These are phyloP conservation scores for Aplysia californica DNA, from an alignment of 1,140 invertebrate species.

Conservation along the genomic window DNA sequence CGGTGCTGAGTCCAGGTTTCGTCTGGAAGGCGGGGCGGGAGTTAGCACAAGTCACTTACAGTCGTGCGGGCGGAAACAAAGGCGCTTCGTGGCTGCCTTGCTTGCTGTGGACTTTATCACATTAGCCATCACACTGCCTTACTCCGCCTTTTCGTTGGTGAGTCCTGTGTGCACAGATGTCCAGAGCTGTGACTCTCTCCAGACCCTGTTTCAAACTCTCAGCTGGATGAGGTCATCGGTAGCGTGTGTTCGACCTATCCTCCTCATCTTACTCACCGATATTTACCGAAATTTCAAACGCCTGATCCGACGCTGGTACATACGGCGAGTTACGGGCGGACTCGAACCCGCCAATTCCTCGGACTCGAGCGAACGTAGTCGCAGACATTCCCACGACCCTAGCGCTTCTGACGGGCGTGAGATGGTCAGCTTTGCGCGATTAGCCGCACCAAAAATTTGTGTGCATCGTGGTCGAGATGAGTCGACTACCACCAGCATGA, in stretches of 20 bases:
- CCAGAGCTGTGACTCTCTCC: conserved; percentile 27
- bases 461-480: too few relatives aligned
- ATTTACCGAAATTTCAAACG: not conserved
- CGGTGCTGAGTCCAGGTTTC: not conserved
- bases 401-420: too few relatives aligned
- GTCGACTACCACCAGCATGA: too few relatives aligned
- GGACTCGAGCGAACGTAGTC: too few relatives aligned
- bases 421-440: too few relatives aligned
- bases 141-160: conserved; percentile 32
- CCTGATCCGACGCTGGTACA: not conserved
- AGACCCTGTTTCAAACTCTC: conserved; percentile 31
- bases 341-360: too few relatives aligned
- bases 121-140: conserved; percentile 33
- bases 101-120: conserved; percentile 30
- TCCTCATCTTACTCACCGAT: conserved; percentile 30
- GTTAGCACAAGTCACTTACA: not conserved
- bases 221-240: conserved; percentile 33
- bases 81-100: conserved; percentile 31
- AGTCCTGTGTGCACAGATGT: conserved; percentile 22
- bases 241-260: conserved; percentile 28
- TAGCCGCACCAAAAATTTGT: too few relatives aligned
- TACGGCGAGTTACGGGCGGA: not conserved
- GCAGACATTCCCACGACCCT: too few relatives aligned
- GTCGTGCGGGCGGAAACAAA: conserved; percentile 24
- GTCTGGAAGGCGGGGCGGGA: not conserved